A percentile compares a stretch with the other conserved stretches of the same genome.
These are phyloP conservation scores for Brachionus rubens DNA, from an alignment of 1,140 invertebrate species.

Conservation along the genomic window DNA sequence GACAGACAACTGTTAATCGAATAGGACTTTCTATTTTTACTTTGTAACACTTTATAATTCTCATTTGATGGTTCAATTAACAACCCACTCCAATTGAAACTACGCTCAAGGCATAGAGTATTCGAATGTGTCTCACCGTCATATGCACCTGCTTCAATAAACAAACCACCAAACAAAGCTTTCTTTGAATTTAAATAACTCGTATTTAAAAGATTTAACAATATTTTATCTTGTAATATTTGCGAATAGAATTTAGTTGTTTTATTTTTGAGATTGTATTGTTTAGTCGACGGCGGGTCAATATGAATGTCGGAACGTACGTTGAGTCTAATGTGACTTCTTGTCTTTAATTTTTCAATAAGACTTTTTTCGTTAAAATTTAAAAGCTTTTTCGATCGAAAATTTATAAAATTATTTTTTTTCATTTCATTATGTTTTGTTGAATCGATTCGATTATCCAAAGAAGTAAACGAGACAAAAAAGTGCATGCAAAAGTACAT, in stretches of 20 bases:
- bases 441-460: not conserved
- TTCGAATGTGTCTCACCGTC: slow-evolving; percentile 65
- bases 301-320: not conserved
- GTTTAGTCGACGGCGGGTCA: not conserved
- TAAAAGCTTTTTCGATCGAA: not conserved
- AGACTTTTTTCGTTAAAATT: slow-evolving; percentile 17
- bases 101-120: slow-evolving; percentile 68
- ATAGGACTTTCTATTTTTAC: slow-evolving; percentile 50
- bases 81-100: slow-evolving; percentile 70
- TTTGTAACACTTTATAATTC: slow-evolving; percentile 60
- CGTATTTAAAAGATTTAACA: not conserved
- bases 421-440: not conserved
- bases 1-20: slow-evolving; percentile 39
- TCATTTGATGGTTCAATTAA: slow-evolving; percentile 70
- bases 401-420: not conserved
- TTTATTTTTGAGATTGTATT: not conserved
- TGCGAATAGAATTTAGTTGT: slow-evolving; percentile 21
- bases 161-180: slow-evolving; percentile 51
- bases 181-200: slow-evolving; percentile 1
- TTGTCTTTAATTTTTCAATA: not conserved
- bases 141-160: slow-evolving; percentile 65
- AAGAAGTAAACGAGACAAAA: slow-evolving; percentile 3
- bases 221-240: slow-evolving; percentile 29
- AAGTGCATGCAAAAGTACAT: not conserved
- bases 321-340: not conserved